Evolutionary conservation across 2,888 invertebrate species (phyloP).

Genomic region (Oscheius sp.): DNA sequence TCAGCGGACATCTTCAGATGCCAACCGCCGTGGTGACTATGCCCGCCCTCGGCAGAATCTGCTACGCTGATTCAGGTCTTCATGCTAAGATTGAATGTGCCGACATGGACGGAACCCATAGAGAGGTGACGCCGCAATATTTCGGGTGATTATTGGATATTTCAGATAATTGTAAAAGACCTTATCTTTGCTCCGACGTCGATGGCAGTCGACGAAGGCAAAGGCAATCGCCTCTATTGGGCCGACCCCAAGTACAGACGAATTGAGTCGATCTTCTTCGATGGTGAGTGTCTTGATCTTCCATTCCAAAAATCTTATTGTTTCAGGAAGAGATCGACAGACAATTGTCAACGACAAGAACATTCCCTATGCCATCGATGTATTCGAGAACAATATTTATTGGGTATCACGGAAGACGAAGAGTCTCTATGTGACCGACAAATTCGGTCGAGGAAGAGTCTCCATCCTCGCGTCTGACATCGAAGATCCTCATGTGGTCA

Average conservation of each 20-base stretch:
- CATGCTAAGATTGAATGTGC: slow-evolving; percentile 91
- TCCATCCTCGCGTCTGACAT: slow-evolving; percentile 86
- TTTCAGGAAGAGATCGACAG: slow-evolving; percentile 55
- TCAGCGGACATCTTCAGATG: slow-evolving; percentile 81
- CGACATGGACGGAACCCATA: slow-evolving; percentile 95
- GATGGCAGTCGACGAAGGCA: slow-evolving; percentile 88
- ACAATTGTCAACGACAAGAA: slow-evolving; percentile 62
- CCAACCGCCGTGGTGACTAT: slow-evolving; percentile 83
- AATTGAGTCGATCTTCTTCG: slow-evolving; percentile 86
- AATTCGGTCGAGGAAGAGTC: slow-evolving; percentile 93
- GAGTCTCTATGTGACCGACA: slow-evolving; percentile 85
- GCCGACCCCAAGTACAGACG: slow-evolving; percentile 89
- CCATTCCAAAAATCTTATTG: slow-evolving; percentile 79
- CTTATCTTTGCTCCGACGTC: slow-evolving; percentile 88
- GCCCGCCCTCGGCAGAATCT: slow-evolving; percentile 80
- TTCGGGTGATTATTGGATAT: neutral
- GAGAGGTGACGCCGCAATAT: slow-evolving; percentile 76
- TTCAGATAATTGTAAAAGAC: slow-evolving; percentile 81
- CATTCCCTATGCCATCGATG: slow-evolving; percentile 80
- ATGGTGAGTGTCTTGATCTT: slow-evolving; percentile 79
- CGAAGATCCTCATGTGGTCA: slow-evolving; percentile 87
- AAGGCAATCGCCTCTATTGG: slow-evolving; percentile 93
- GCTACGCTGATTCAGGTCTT: slow-evolving; percentile 92
- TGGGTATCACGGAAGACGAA: slow-evolving; percentile 93
- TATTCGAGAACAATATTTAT: slow-evolving; percentile 91